Evolutionary conservation across 1,140 invertebrate genomes (phyloP).

Genomic region (Penaeus chinensis): DNA sequence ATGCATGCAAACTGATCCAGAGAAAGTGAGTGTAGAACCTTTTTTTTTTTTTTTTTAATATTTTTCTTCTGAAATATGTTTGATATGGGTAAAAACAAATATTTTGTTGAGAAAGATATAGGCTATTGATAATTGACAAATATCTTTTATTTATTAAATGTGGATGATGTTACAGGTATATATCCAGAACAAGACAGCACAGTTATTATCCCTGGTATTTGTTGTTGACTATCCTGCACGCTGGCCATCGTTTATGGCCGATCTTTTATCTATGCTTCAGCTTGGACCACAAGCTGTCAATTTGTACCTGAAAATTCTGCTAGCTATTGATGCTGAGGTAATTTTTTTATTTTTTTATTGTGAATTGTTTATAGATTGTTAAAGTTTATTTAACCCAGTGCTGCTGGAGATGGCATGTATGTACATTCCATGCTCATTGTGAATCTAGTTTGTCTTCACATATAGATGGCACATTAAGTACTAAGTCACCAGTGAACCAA

Average conservation of each 20-base stretch:
- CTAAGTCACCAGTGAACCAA: no score
- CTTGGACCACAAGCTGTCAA: conserved; percentile 69
- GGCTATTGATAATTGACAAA: background rate
- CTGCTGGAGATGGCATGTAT: no score
- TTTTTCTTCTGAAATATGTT: background rate
- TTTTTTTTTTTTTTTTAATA: background rate
- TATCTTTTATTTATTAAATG: background rate
- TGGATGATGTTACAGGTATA: conserved; percentile 51
- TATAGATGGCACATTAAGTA: no score
- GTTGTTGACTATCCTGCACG: conserved; percentile 71
- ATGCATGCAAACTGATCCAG: conserved; percentile 41
- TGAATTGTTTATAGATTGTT: background rate
- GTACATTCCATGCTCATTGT: no score
- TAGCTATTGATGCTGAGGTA: conserved; percentile 72
- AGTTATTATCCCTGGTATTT: conserved; percentile 72
- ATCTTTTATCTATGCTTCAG: conserved; percentile 69
- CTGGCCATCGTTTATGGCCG: conserved; percentile 73
- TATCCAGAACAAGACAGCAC: conserved; percentile 72
- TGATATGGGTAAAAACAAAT: no score
- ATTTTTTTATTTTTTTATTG: background rate
- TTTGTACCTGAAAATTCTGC: conserved; percentile 72
- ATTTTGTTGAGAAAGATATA: no score
- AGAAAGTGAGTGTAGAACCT: conserved; percentile 37
- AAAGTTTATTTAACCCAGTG: no score
- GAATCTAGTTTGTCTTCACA: no score